Evolutionary conservation across 2,888 invertebrate genomes (phyloP), one percentile per base, ranked within the genome.

Genomic region (Strigamia maritima): DNA sequence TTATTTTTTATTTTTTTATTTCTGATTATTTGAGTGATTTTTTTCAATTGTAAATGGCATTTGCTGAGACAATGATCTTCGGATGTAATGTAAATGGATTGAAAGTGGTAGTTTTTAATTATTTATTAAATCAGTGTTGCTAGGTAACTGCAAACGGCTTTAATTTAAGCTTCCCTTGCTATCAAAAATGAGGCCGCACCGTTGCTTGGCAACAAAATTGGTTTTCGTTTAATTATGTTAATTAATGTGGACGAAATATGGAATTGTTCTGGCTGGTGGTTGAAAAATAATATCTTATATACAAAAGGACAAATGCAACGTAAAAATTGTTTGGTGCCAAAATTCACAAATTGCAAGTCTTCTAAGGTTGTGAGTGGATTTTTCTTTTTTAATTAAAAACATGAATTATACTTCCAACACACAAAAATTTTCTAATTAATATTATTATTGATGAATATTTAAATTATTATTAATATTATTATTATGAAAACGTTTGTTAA

Each of bases 71-170:
- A 70, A 70, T 28, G 70, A 70, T 70, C 70, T 70, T 26, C 12
- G n/a, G 24, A 28, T 26, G 14, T 26, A 28, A 28, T 26, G 14
- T 26, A 28, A 26, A 28, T 70, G 28, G 70, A 28, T 70, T 70
- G 70, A 70, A 28, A 70, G 14, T 70, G 24, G 26, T 28, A 1
- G 24, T 26, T 70, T 70, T 70, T 70, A 70, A 70, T 70, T 70
- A 70, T 70, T 70, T 70, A 70, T 70, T 70, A 70, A 70, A 70
- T 70, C 70, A 70, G 70, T 70, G 70, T 70, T 70, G 70, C 70
- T 70, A 70, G 70, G 70, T 70, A 70, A 70, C 28, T 28, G 70
- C 14, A 70, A 28, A 70, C 26, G 70, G 70, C 70, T 70, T 70
- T 70, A 70, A 70, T 70, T 70, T 70, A 70, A 70, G 70, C 70